Conservation (phyloP, 2,797 vertebrate genomes). For the Liparis tanakae region DNA sequence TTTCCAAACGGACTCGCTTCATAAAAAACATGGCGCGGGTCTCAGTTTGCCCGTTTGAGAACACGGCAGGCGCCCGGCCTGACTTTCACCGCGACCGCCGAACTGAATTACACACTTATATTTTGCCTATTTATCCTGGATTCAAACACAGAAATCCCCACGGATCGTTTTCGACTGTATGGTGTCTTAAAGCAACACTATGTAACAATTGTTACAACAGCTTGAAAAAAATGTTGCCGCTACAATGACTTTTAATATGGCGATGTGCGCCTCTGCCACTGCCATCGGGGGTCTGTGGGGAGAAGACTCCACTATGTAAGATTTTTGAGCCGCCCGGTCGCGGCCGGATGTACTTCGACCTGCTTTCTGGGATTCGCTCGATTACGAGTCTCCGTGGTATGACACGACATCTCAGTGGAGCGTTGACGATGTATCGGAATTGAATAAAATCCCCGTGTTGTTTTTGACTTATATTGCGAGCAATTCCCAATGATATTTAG, state of each 20-base stretch:
- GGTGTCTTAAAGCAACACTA: too few relatives aligned
- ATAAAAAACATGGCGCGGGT: conserved; percentile 81
- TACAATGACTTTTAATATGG: too few relatives aligned
- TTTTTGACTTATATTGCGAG: conserved; percentile 50
- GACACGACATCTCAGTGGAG: conserved; percentile 29
- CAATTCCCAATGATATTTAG: conserved; percentile 44
- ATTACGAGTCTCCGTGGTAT: conserved; percentile 44
- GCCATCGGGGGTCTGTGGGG: too few relatives aligned
- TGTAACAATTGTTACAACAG: too few relatives aligned
- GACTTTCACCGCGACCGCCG: conserved; percentile 13
- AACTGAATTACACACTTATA: neutral
- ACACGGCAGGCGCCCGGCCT: conserved; percentile 10
- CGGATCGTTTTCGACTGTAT: conserved; percentile 28
- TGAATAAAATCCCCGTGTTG: conserved; percentile 46
- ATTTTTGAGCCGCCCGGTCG: too few relatives aligned
- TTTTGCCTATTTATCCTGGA: neutral
- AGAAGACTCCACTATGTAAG: too few relatives aligned
- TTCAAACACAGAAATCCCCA: neutral
- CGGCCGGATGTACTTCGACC: too few relatives aligned
- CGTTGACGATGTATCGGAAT: conserved; percentile 47
- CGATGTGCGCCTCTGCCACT: too few relatives aligned
- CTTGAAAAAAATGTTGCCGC: too few relatives aligned
- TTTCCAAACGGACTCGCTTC: conserved; percentile 87
- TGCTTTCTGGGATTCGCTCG: conserved; percentile 35
- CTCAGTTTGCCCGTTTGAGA: conserved; percentile 41